These are phyloP conservation scores for Aphelenchoides fujianensis DNA, from an alignment of 1,140 invertebrate species.

Conservation along the genomic window DNA sequence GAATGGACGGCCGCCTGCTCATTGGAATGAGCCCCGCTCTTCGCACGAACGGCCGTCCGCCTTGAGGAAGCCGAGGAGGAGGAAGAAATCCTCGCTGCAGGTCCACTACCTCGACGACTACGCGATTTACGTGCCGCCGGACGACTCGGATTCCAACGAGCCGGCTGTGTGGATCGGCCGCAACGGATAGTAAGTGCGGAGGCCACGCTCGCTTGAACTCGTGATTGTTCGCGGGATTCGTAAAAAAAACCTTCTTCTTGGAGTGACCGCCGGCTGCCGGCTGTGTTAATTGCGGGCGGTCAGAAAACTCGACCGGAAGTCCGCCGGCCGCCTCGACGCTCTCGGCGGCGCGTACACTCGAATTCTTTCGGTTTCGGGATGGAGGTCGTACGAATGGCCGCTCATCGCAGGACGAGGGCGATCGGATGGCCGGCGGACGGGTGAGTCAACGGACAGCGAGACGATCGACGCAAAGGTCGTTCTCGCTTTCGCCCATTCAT, in stretches of 20 bases:
- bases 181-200: slow-evolving; percentile 16
- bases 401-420: too few relatives aligned
- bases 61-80: not conserved
- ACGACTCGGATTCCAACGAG: slow-evolving; percentile 38
- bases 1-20: too few relatives aligned
- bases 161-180: slow-evolving; percentile 23
- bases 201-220: not conserved
- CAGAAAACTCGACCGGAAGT: slow-evolving; percentile 4
- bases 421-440: too few relatives aligned
- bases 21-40: too few relatives aligned
- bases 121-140: slow-evolving; percentile 34
- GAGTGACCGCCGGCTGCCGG: not conserved
- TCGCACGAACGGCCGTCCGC: slow-evolving; percentile 16
- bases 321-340: not conserved
- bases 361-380: too few relatives aligned
- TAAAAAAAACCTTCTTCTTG: slow-evolving; percentile 6
- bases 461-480: too few relatives aligned
- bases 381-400: too few relatives aligned
- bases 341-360: too few relatives aligned
- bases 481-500: too few relatives aligned
- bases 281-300: not conserved
- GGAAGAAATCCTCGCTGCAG: not conserved
- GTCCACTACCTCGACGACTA: slow-evolving; percentile 30
- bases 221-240: slow-evolving; percentile 12
- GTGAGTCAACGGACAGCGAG: too few relatives aligned